Evolutionary conservation across 2,113 vertebrate species (phyloP).

Genomic region (Marcusenius ussheri): DNA sequence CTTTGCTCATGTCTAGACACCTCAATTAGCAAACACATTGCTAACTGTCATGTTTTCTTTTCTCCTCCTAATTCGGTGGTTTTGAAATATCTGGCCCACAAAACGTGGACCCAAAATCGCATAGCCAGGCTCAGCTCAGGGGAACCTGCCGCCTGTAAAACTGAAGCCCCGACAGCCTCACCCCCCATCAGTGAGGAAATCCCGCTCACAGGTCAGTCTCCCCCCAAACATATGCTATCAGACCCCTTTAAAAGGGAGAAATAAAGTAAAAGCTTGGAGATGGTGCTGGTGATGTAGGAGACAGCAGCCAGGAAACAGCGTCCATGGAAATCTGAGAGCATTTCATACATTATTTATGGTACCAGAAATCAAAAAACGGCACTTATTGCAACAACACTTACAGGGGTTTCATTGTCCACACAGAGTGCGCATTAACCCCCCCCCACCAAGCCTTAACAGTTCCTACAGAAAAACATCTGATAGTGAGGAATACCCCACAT

Average conservation of each 20-base stretch:
- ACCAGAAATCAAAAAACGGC: neutral
- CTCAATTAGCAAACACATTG: neutral
- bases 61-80: neutral
- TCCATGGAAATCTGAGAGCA: neutral
- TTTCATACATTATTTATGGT: neutral
- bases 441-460: neutral
- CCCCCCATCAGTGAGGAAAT: neutral
- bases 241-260: neutral
- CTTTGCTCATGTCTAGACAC: neutral
- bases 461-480: neutral
- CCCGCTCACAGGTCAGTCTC: neutral
- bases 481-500: neutral
- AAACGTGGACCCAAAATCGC: neutral
- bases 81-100: neutral
- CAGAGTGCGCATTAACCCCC: neutral
- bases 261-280: neutral
- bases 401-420: neutral
- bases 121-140: neutral
- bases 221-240: neutral
- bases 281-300: neutral
- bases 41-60: neutral
- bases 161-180: neutral
- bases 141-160: neutral
- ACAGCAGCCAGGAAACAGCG: neutral
- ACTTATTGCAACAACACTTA: neutral